Conservation (phyloP, 2,797 vertebrate genomes). For the Enteromius viviparus region DNA sequence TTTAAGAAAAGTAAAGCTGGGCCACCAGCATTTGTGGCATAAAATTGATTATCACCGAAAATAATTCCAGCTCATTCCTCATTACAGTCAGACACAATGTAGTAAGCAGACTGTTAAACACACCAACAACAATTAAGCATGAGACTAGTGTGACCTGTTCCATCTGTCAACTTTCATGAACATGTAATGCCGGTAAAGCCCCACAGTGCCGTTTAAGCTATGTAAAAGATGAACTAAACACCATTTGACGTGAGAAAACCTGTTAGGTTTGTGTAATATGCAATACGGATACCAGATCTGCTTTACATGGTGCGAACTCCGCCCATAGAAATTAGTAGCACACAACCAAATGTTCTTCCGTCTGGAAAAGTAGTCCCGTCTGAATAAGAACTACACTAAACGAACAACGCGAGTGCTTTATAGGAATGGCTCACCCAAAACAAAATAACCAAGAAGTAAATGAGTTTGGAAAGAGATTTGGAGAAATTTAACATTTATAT, state of each 20-base stretch:
- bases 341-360: not conserved
- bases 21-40: not conserved
- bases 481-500: not conserved
- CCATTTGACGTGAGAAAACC: not conserved
- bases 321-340: not conserved
- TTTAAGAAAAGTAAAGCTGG: slow-evolving; percentile 19
- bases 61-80: not conserved
- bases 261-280: not conserved
- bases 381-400: not conserved
- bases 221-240: not conserved
- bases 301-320: not conserved
- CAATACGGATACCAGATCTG: not conserved
- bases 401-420: not conserved
- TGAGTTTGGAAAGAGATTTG: not conserved
- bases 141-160: slow-evolving; percentile 9
- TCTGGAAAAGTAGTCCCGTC: not conserved
- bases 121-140: not conserved
- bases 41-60: not conserved
- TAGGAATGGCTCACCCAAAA: not conserved
- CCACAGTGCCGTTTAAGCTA: not conserved
- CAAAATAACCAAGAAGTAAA: not conserved
- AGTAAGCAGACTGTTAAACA: not conserved
- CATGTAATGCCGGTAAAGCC: not conserved
- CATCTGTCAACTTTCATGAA: not conserved
- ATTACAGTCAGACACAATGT: not conserved